Conservation (phyloP, 2,888 invertebrate genomes). For the Callyntrura sp. region DNA sequence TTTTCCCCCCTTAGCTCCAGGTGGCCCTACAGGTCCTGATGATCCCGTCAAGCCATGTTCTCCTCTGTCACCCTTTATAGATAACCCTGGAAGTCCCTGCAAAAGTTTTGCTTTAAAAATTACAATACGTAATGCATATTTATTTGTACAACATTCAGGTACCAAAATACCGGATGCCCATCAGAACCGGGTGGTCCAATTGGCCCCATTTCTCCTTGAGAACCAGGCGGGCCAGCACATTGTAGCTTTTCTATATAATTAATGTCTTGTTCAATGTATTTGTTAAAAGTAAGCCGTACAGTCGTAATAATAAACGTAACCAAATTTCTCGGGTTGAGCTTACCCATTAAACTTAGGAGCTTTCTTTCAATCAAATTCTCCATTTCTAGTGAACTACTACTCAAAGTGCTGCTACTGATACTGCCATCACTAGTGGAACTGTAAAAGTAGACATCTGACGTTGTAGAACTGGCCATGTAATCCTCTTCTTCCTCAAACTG, state of each 20-base stretch:
- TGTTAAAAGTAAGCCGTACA: too few species aligned
- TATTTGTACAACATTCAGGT: not conserved
- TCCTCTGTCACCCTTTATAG: slow-evolving; percentile 22
- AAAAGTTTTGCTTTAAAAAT: not conserved
- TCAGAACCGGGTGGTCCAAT: not conserved
- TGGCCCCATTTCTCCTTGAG: slow-evolving; percentile 17
- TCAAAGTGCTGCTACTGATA: not conserved
- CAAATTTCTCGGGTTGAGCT: not conserved
- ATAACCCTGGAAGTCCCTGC: not conserved
- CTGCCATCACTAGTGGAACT: not conserved
- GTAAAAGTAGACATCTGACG: not conserved
- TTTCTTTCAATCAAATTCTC: not conserved
- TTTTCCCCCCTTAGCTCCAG: not conserved
- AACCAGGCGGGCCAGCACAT: not conserved
- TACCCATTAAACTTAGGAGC: not conserved
- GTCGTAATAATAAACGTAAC: not conserved
- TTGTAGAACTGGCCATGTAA: not conserved
- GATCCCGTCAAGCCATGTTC: not conserved
- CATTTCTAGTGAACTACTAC: not conserved
- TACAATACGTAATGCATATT: not conserved
- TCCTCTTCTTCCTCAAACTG: slow-evolving; percentile 16
- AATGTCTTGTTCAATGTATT: not conserved
- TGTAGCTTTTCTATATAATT: not conserved
- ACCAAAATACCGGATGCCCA: not conserved
- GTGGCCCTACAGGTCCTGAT: not conserved